Evolutionary conservation across 2,888 invertebrate genomes (phyloP).

Genomic region (Tanaodytes sp.): DNA sequence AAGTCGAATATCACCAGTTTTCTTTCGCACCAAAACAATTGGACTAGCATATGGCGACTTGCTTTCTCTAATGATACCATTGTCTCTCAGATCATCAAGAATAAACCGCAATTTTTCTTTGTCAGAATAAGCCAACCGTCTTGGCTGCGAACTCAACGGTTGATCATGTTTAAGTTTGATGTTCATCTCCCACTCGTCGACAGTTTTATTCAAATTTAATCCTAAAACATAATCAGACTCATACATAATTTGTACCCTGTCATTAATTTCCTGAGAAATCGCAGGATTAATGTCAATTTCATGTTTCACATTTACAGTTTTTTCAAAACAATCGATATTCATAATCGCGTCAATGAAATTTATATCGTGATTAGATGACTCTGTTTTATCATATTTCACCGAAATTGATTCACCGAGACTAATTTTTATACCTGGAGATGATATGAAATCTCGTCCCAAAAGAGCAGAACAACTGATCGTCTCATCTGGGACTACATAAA

Average conservation of each 20-base stretch:
- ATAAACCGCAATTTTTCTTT: conserved; percentile 31
- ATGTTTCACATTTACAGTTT: conserved; percentile 2
- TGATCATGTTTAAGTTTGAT: conserved; percentile 21
- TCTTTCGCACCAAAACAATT: no score
- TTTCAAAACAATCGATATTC: conserved; percentile 12
- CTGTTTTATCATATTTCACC: neutral
- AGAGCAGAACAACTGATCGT: conserved; percentile 20
- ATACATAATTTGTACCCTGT: conserved; percentile 1
- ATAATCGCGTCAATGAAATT: conserved; percentile 9
- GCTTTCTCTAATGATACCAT: conserved; percentile 39
- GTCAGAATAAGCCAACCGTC: conserved; percentile 40
- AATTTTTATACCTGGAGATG: neutral
- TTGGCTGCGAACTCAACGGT: conserved; percentile 33
- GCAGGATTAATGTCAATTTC: neutral
- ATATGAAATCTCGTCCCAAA: conserved; percentile 18
- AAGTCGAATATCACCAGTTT: no score
- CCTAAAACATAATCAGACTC: neutral
- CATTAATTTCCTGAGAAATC: neutral
- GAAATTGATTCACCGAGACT: neutral
- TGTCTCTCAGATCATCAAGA: conserved; percentile 21
- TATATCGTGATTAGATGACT: no score
- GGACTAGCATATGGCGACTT: no score
- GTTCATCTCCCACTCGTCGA: conserved; percentile 5
- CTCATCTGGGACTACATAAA: conserved; percentile 20
- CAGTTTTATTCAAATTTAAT: neutral